These are phyloP conservation scores for Eremophila alpestris DNA, from an alignment of 2,797 vertebrate species.

Conservation along the genomic window DNA sequence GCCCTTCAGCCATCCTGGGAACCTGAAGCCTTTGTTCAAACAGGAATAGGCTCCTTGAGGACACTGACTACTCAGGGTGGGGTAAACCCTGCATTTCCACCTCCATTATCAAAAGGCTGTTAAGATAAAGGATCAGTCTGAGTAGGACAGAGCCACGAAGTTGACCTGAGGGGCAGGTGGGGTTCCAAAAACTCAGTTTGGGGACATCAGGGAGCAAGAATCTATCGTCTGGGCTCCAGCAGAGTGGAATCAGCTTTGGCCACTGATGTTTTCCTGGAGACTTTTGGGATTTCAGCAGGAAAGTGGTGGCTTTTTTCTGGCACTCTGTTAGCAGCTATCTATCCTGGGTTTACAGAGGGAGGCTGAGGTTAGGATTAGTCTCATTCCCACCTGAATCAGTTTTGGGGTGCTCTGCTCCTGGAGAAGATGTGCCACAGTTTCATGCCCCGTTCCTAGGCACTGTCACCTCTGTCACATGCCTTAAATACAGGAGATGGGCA, in stretches of 20 bases:
- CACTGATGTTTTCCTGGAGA: neutral
- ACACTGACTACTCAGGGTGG: neutral
- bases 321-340: neutral
- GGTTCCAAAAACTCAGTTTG: neutral
- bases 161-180: neutral
- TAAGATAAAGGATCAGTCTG: neutral
- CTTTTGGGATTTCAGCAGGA: neutral
- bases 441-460: neutral
- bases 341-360: neutral
- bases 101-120: neutral
- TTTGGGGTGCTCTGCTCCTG: neutral
- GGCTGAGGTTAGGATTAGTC: too few relatives aligned
- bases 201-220: neutral
- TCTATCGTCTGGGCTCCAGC: fast-evolving
- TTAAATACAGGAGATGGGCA: neutral
- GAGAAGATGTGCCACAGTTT: neutral
- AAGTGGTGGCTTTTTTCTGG: neutral
- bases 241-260: neutral
- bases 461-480: neutral
- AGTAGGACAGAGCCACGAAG: neutral
- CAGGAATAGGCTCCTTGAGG: neutral
- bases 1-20: neutral
- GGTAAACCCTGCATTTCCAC: neutral
- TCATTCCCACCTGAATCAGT: neutral
- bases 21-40: neutral